Evolutionary conservation across 2,113 vertebrate species (phyloP), one percentile per base, ranked within the genome.

Genomic region (Amblyornis subalaris): DNA sequence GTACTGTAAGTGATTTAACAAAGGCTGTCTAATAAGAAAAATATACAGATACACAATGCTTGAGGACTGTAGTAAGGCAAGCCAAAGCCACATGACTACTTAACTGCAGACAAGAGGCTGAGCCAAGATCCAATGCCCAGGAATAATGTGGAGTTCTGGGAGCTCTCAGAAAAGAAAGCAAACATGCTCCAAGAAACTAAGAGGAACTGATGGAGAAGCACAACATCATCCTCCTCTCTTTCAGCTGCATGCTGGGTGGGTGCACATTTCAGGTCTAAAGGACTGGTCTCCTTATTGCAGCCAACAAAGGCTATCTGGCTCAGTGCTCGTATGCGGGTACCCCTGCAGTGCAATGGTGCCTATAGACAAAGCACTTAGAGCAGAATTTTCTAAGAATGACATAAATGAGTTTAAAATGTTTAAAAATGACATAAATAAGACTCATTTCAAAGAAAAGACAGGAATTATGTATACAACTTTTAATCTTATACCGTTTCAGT

Each of bases 311-410:
- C 17, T 12, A 11, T 8, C 35, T 44, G 66, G 26, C 61, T 74
- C 36, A 40, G 47, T 14, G 48, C 33, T 48, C 2, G 0, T 33
- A 24, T 3, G 2, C 0, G 18, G 31, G 26, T 15, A 78, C 9
- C 4, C 15, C 23, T 51, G 4, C 0, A 69, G 35, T 24, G 33
- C 29, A 45, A 31, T 16, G 15, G 10, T 7, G 20, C 17, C 0
- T 12, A 5, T 8, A 42, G 62, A 71, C 17, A 45, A 40, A 77
- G 35, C 35, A 38, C 57, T 16, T 40, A 23, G 21, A 75, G 2
- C 9, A 79, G n/a, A 61, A 93, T 35, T 35, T 13, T 35, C 73
- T 73, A 24, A 23, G 85, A 57, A 61, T 15, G 4, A 48, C 35
- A 36, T 28, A 40, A 74, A n/a, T 29, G 36, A 38, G 10, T 38